Percentiles rank a stretch among this genome's conserved stretches.
These are phyloP conservation scores for Enhydra lutris DNA, from an alignment of 2,113 vertebrate species.

Conservation along the genomic window DNA sequence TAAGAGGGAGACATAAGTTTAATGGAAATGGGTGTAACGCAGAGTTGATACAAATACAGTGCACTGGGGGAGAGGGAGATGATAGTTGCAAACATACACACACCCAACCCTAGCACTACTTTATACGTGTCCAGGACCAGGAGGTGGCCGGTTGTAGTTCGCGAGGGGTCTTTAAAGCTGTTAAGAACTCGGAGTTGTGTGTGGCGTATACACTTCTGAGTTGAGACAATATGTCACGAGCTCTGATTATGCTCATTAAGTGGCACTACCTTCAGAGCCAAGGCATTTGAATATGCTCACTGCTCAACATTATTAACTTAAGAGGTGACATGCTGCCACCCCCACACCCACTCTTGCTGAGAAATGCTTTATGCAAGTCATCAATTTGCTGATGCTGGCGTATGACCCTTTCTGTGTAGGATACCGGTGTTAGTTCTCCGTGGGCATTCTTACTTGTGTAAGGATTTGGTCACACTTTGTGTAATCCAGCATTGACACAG, in stretches of 20 bases:
- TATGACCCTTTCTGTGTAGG: neutral
- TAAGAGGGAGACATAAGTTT: slow-evolving; percentile 26
- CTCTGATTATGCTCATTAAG: neutral
- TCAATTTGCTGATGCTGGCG: neutral
- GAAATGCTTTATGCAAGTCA: neutral
- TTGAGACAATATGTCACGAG: neutral
- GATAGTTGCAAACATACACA: neutral
- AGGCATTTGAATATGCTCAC: slow-evolving; percentile 32
- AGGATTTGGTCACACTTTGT: neutral
- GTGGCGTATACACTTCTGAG: neutral
- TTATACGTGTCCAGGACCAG: neutral
- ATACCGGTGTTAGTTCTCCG: neutral
- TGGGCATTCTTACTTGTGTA: neutral
- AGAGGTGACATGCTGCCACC: neutral
- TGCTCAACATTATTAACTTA: neutral
- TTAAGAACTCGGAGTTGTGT: neutral
- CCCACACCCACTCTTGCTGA: neutral
- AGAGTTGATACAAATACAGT: neutral
- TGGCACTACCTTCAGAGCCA: slow-evolving; percentile 9
- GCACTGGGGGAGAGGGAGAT: neutral
- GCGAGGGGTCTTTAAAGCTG: neutral
- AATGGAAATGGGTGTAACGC: neutral
- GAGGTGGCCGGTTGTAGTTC: neutral
- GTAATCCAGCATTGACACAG: fast-evolving
- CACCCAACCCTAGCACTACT: neutral